Base-by-base conservation (phyloP, 2,113 vertebrate genomes). In the Dicerorhinus sumatrensis region DNA sequence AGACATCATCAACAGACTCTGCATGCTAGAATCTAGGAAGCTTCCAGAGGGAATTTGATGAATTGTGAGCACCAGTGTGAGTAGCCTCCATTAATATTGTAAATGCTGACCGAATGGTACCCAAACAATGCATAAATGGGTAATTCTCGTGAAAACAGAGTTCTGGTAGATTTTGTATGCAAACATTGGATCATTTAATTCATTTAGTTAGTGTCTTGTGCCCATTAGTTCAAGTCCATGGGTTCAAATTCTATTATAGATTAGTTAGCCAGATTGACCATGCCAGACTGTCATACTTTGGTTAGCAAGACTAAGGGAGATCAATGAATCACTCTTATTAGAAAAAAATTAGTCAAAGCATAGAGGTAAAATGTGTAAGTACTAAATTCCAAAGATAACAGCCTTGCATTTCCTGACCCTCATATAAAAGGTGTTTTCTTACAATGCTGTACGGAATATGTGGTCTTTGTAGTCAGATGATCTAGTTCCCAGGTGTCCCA, bases 71-170 rank as follows among this genome's bases (percentile, higher is more conserved):
- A 93, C 21, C 31, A 63, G 14, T 25, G 48, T 75, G 29, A 92
- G 33, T 76, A 93, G 36, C 20, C 2, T 60, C 94, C 97, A 98
- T 98, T 99, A 98, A 97, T 98, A 98, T 97, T 98, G 96, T 98
- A 97, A 98, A 89, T 98, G 63, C 90, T 98, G 98, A 95, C 97
- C 88, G 98, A 98, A 96, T 96, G 94, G 42, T 96, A 92, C 33
- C 82, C 89, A 96, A 97, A 56, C 13, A 48, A 69, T 72, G 11
- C 14, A 84, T 33, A 94, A 20, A 86, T 60, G 17, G 67, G 31
- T 75, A 62, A 95, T 76, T 91, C 8, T 72, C 13, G 75, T 76
- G 21, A 67, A 70, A 96, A 56, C 31, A 93, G 9, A 77, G 3
- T 88, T 69, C 83, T 42, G 1, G 46, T 76, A 76, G 5, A 82